Base-by-base conservation (phyloP, 1,140 invertebrate species). In the Zaprionus camerounensis region DNA sequence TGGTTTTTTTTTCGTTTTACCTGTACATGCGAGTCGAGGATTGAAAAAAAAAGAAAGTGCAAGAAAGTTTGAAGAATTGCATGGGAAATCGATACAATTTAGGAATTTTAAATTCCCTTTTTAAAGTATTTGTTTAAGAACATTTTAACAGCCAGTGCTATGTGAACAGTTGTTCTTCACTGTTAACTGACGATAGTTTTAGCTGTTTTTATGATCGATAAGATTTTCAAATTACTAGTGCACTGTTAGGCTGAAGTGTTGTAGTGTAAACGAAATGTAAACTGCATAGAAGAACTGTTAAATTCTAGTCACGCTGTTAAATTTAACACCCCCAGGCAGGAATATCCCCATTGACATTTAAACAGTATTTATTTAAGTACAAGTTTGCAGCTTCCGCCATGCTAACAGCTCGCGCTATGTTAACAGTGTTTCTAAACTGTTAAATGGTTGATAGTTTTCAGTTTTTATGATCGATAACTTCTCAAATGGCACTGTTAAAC, bases 1-100 rank as follows among this genome's bases (percentile, higher is more conserved):
- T 59, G n/a, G 15, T 12, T 44, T 59, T 34, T n/a, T 59, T 58
- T 57, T 13, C 4, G 24, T 17, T 58, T 26, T 59, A 59, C 66
- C 66, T 68, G 55, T 9, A 17, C 12, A 11, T 24, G 20, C 9
- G 7, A 3, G 12, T 3, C 28, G n/a, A 28, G 20, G 12, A 22
- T 51, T 9, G n/a, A 46, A 17, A 44, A 17, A 5, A 7, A 2
- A 49, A 49, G 3, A 49, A 51, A 51, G 22, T 9, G 1, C n/a
- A 3, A 11, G 1, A 11, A 49, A 49, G 2, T 9, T 20, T 4
- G 1, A 51, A 17, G 41, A 7, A 17, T 34, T 34, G 11, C 3
- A 11, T 41, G 38, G 2, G n/a, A n/a, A 41, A 41, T 15, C 38
- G 13, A 41, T 15, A 15, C 9, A 9, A 11, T 34, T 9, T 34